These are phyloP conservation scores for Myotis myotis DNA, from an alignment of 2,797 vertebrate genomes.

Conservation along the genomic window DNA sequence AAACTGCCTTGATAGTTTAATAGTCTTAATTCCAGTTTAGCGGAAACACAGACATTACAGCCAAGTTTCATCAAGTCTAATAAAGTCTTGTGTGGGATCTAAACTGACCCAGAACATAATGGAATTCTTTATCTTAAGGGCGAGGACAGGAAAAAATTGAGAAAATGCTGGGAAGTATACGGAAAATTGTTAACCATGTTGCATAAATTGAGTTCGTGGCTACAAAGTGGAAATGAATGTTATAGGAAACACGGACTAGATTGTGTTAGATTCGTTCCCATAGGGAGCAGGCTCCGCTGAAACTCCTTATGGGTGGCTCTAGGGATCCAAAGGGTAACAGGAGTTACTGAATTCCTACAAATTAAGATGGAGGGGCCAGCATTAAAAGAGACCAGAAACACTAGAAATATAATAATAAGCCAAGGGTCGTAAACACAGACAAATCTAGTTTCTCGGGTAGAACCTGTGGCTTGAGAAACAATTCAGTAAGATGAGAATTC, in stretches of 20 bases:
- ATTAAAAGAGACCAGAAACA: background rate
- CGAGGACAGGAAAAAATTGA: background rate
- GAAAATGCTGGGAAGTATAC: background rate
- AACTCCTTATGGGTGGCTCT: background rate
- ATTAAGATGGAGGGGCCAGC: background rate
- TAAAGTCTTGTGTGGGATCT: background rate
- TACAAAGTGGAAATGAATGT: background rate
- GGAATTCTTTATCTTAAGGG: background rate
- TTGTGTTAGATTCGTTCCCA: background rate
- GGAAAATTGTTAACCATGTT: background rate
- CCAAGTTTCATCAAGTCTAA: background rate
- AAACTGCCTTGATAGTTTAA: background rate
- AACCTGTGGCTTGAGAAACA: background rate
- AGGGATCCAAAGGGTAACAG: no score
- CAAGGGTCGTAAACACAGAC: background rate
- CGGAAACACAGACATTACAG: background rate
- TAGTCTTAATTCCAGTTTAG: background rate
- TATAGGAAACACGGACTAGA: background rate
- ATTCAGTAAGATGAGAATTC: background rate
- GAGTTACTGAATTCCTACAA: background rate
- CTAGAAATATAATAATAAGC: background rate
- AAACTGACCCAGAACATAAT: background rate
- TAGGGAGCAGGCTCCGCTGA: background rate
- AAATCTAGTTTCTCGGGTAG: background rate
- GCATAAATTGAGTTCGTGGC: background rate